These are phyloP conservation scores for Dynastes tityus DNA, from an alignment of 2,888 invertebrate genomes.

Conservation along the genomic window DNA sequence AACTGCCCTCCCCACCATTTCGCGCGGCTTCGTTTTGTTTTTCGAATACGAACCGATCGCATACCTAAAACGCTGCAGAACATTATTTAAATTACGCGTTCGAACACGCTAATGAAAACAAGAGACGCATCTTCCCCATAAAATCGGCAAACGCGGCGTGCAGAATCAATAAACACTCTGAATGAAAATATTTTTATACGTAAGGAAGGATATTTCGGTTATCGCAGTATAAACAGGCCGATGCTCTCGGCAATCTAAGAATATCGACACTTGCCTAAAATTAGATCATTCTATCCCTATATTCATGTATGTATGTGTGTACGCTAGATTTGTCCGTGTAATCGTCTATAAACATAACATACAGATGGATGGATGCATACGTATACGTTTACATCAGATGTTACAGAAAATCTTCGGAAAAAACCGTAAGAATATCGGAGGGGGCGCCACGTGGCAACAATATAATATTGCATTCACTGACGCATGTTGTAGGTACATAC, in stretches of 20 bases:
- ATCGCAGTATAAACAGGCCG: conserved; percentile 41
- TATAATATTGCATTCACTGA: not conserved
- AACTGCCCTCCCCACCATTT: too few species aligned
- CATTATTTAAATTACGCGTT: not conserved
- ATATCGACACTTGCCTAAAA: conserved; percentile 41
- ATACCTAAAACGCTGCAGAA: not conserved
- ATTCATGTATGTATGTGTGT: too few species aligned
- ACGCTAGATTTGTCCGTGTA: too few species aligned
- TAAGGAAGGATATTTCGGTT: conserved; percentile 33
- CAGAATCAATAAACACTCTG: conserved; percentile 38
- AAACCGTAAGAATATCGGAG: too few species aligned
- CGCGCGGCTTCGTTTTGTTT: too few species aligned
- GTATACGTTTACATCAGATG: too few species aligned
- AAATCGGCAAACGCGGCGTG: not conserved
- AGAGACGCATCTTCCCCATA: not conserved
- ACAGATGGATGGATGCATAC: too few species aligned
- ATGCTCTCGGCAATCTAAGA: conserved; percentile 39
- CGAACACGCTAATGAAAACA: not conserved
- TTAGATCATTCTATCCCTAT: conserved; percentile 13
- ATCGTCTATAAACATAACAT: too few species aligned
- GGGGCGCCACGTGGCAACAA: not conserved
- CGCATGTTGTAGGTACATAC: not conserved
- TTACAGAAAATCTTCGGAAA: too few species aligned
- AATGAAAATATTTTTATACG: conserved; percentile 48
- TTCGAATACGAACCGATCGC: too few species aligned